Base-by-base conservation (phyloP, 2,113 vertebrate species). In the Tyto alba region DNA sequence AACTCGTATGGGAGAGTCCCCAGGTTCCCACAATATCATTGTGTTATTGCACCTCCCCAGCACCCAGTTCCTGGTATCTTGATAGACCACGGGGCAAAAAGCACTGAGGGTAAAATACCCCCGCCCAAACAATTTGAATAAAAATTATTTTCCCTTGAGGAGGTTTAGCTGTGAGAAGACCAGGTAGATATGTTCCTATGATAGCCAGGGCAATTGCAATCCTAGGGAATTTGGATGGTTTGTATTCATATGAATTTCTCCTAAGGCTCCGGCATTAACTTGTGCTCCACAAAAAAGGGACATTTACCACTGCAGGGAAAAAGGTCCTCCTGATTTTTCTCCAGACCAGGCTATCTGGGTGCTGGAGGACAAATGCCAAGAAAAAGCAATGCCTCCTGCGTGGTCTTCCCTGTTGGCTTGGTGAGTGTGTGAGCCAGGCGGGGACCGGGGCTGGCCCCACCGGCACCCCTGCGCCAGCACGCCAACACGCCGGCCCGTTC, bases 21-120 rank as follows among this genome's bases (percentile, higher is more conserved):
- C 0, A 1, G 16, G 14, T 27, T 25, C 16, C 11, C 3, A 1
- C 55, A 9, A 15, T 29, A 45, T 16, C 8, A 9, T 19, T 4
- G 34, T 25, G 59, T 7, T 66, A 5, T 5, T 2, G 2, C 43
- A 69, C 13, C 11, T n/a, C 53, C 29, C 34, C 45, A 14, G 57
- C 66, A 27, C 13, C 36, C 79, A 19, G 14, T 13, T 26, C 45
- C 81, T 6, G 43, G 23, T 38, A 47, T 30, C 71, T 75, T n/a
- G 29, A 56, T 5, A 30, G 45, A 11, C 25, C 29, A 15, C 1
- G 32, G 2, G 4, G 43, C 47, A 19, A 59, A 85, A 62, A 74
- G 34, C 45, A 56, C 17, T 1, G 50, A 81, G 45, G 50, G 56
- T 11, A 68, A 76, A 71, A 53, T 34, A 71, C 12, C 18, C 56